Evolutionary conservation across 2,888 invertebrate genomes (phyloP), one percentile per base, ranked within the genome.

Genomic region (Synanthedon myopaeformis): DNA sequence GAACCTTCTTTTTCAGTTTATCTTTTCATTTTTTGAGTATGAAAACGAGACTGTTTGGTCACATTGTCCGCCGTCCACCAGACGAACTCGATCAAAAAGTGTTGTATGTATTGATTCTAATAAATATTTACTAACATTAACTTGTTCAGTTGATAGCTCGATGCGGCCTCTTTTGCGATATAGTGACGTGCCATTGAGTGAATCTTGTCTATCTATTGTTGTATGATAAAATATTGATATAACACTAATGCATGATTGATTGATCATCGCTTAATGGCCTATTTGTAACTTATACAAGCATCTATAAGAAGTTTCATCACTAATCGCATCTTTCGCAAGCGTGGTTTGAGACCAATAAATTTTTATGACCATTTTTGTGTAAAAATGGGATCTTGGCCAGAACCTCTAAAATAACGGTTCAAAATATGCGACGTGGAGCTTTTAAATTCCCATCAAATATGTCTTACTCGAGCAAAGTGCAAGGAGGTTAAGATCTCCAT

Each of bases 161-260:
- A 35, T 35, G 2, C 10, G 35, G 45, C n/a, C 45, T 45, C 45
- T 45, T 45, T 45, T 13, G 13, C 48, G 53, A 57, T 48, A 51
- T 52, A 59, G 56, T 56, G 58, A 58, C 59, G 58, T 51, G 52
- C 66, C 64, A 64, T 69, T 65, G 61, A 66, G 61, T 59, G 58
- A 42, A 54, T 60, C 57, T 56, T 61, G 63, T 60, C 58, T 64
- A 59, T 61, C 63, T 60, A 62, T 65, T 69, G 66, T 65, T 61
- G 55, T 55, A 51, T 58, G 62, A 65, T 66, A 66, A 66, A 67
- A 67, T 67, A 70, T 65, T 56, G 60, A 55, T 59, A 60, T 62
- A 35, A 35, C 35, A 61, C 64, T 67, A 67, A 67, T 67, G 67
- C 62, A 65, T 65, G 71, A 72, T 72, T 66, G 71, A 72, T 72